These are phyloP conservation scores for Arge pagana DNA, from an alignment of 2,888 invertebrate species.

Conservation along the genomic window DNA sequence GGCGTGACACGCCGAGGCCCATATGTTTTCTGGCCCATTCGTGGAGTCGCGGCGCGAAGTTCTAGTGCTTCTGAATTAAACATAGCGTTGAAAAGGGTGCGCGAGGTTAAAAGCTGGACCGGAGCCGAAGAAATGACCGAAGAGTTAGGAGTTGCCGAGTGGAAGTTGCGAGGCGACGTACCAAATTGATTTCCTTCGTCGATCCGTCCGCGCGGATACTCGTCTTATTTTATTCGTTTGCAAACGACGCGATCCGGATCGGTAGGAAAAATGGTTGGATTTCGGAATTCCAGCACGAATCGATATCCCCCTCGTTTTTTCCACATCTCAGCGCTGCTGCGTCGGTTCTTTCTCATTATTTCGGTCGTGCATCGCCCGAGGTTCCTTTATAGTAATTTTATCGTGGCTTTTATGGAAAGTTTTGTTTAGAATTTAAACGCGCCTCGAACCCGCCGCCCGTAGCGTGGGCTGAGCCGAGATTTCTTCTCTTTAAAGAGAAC, in stretches of 20 bases:
- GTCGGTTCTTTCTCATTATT: conserved; percentile 16
- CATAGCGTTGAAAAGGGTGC: conserved; percentile 35
- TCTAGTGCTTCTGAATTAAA: conserved; percentile 53
- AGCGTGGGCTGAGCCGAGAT: conserved; percentile 12
- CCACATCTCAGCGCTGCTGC: too few relatives aligned
- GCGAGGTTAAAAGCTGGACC: conserved; percentile 25
- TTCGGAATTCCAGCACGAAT: not conserved
- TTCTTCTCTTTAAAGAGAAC: conserved; percentile 16
- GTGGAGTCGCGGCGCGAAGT: conserved; percentile 29
- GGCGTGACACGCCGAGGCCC: conserved; percentile 45
- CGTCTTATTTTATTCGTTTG: conserved; percentile 12
- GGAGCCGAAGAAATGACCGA: conserved; percentile 30
- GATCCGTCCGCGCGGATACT: conserved; percentile 24
- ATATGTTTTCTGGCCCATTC: conserved; percentile 43
- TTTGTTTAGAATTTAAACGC: conserved; percentile 24
- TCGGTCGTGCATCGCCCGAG: conserved; percentile 12
- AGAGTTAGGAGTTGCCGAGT: too few relatives aligned
- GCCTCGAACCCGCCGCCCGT: conserved; percentile 11
- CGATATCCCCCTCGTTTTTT: too few relatives aligned
- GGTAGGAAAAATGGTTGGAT: too few relatives aligned
- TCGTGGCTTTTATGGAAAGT: conserved; percentile 25
- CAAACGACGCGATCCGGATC: conserved; percentile 11
- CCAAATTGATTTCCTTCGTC: conserved; percentile 8
- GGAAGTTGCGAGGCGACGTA: conserved; percentile 5
- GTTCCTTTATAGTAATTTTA: conserved; percentile 26